phyloP scores from a whole-genome alignment of 1,140 invertebrate genomes.

The Thalassaphorura encarpata region DNA sequence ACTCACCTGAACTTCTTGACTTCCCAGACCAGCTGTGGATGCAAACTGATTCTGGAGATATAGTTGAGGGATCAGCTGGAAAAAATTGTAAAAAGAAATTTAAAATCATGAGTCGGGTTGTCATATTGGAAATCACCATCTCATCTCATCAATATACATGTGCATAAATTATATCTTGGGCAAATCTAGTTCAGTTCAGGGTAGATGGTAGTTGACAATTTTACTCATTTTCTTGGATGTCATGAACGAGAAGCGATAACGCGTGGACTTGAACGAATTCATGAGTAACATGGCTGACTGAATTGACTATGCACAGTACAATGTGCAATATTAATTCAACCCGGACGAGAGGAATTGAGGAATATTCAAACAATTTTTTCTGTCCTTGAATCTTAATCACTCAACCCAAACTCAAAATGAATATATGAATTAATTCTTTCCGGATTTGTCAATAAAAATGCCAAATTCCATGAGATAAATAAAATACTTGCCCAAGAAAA shows the following conservation, averaged over 20 bases:
- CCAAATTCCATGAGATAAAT: too few species aligned
- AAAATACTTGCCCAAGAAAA: too few species aligned
- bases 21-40: constrained; percentile 41
- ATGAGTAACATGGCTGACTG: background rate
- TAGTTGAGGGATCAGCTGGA: constrained; percentile 43
- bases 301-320: too few species aligned
- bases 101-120: background rate
- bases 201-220: background rate
- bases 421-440: too few species aligned
- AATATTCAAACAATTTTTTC: too few species aligned
- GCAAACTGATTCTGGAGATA: constrained; percentile 43
- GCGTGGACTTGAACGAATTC: background rate
- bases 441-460: too few species aligned
- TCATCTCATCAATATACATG: background rate
- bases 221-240: background rate
- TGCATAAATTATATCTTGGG: too few species aligned
- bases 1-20: constrained; percentile 47
- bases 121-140: background rate
- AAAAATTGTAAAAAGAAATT: constrained; percentile 18
- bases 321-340: too few species aligned
- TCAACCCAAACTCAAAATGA: too few species aligned
- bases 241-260: background rate
- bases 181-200: too few species aligned
- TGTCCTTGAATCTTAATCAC: too few species aligned
- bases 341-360: too few species aligned